Evolutionary conservation across 2,113 vertebrate species (phyloP), one percentile per base, ranked within the genome.

Genomic region (Podiceps cristatus): DNA sequence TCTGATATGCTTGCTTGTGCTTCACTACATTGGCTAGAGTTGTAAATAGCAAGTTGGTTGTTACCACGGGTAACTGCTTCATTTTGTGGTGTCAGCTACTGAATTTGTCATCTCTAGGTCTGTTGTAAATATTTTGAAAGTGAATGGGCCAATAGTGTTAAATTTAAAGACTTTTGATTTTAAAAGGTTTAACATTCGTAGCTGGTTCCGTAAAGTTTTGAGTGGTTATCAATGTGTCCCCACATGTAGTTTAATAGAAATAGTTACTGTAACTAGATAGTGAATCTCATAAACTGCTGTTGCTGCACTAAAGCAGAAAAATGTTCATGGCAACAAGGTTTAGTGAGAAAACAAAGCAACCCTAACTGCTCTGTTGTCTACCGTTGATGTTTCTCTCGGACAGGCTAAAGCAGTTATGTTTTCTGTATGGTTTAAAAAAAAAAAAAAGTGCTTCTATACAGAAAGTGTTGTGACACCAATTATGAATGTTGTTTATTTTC

Each of bases 401-500:
- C 86, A 92, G 89, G 78, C 95, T 93, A 58, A 96, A 97, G 96
- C 92, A 96, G 90, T 97, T 96, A 67, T 2, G 78, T 93, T 97
- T 95, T 97, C 97, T 95, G 90, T 93, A 90, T 94, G 90, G 86
- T 95, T 78, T 67, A 28, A 80, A 97, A 68, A 92, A 98, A 71
- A 28, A 80, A 97, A 68, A 92, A 98, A 97, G 93, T 98, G 90
- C 95, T 97, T 97, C 96, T 98, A 93, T 93, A 96, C 97, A 96
- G 95, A 95, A 97, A 96, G 98, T 97, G 96, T 97, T 97, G 93
- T 94, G 97, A 97, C 96, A 97, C 98, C 95, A 96, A 87, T 93
- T 96, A 89, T 84, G 98, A 98, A 98, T 98, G 98, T 98, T 97
- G 96, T 95, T 96, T 88, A 96, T 96, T 96, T 88, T 96, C 93